Percentiles rank a stretch among this genome's conserved stretches.
Evolutionary conservation across 1,140 invertebrate species (phyloP).

Genomic region (Marisa cornuarietis): DNA sequence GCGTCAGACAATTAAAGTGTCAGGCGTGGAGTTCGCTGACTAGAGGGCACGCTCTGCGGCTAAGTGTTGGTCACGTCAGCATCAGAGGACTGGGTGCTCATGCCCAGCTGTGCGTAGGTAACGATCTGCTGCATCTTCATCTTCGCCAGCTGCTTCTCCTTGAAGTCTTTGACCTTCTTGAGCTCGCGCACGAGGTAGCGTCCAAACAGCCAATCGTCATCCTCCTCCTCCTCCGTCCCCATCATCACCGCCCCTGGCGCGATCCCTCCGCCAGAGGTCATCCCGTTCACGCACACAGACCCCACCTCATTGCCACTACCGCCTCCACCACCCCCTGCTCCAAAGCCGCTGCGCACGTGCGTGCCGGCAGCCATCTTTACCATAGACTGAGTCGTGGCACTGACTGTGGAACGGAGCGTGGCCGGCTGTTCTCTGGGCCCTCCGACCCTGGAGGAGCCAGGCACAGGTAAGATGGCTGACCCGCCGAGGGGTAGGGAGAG

Average conservation of each 20-base stretch:
- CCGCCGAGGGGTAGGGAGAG: no score
- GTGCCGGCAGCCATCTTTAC: no score
- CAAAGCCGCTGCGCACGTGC: no score
- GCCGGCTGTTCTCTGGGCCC: no score
- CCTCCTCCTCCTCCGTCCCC: constrained; percentile 6
- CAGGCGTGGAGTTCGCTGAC: no score
- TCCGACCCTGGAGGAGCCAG: no score
- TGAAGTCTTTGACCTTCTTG: constrained; percentile 17
- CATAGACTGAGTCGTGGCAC: no score
- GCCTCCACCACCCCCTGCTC: neutral
- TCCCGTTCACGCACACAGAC: neutral
- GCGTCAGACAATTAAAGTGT: no score
- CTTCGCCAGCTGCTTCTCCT: constrained; percentile 16
- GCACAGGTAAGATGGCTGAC: no score
- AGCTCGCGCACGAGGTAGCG: constrained; percentile 15
- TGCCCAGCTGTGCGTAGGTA: constrained; percentile 17
- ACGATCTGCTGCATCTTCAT: constrained; percentile 21
- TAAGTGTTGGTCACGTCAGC: neutral
- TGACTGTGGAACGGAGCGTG: no score
- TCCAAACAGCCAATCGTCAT: constrained; percentile 20
- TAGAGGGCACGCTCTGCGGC: no score
- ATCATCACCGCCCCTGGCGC: neutral
- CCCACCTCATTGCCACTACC: neutral
- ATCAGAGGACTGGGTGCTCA: neutral
- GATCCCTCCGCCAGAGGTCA: neutral